Base-by-base conservation (phyloP, 2,113 vertebrate genomes). In the Mionectes macconnelli region DNA sequence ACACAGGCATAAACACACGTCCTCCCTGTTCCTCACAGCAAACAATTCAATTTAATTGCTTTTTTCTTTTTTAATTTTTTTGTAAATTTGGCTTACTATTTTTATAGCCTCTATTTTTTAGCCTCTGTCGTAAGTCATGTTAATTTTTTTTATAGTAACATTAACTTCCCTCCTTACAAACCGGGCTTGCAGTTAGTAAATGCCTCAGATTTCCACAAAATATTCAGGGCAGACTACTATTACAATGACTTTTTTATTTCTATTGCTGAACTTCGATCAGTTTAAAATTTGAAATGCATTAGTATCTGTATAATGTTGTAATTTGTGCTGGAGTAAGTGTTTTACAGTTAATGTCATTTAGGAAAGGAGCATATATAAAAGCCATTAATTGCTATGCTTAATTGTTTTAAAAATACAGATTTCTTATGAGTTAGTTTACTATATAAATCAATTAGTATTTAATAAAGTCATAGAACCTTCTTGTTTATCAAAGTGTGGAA, bases 241-340 rank as follows among this genome's bases (percentile, higher is more conserved):
- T 98, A 94, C 96, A 92, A 97, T 97, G 93, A 96, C 93, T 98
- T 98, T 98, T 98, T 63, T 56, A 97, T 98, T 96, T 98, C 87
- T 96, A 68, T 96, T 95, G 95, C 97, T 98, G 97, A 98, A 97
- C 97, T 97, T 98, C 96, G 98, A 97, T 98, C 96, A 97, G 83
- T 98, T 98, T 98, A 97, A 97, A 97, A 98, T 98, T 97, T 97
- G 96, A 98, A 98, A 98, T 97, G 96, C 97, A 97, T 98, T 98
- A 98, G 95, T 97, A 96, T 94, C 94, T 88, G 87, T 96, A 96
- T 97, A 98, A 96, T 97, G 84, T 83, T 98, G 93, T 95, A 96
- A 98, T 98, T 98, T 98, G 93, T 47, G 21, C 35, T 93, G 93
- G 97, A 97, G 97, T 98, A 97, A 47, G 56, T 94, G 98, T 98